phyloP scores from a whole-genome alignment of 2,113 vertebrate species.

The Globicephala melas region DNA sequence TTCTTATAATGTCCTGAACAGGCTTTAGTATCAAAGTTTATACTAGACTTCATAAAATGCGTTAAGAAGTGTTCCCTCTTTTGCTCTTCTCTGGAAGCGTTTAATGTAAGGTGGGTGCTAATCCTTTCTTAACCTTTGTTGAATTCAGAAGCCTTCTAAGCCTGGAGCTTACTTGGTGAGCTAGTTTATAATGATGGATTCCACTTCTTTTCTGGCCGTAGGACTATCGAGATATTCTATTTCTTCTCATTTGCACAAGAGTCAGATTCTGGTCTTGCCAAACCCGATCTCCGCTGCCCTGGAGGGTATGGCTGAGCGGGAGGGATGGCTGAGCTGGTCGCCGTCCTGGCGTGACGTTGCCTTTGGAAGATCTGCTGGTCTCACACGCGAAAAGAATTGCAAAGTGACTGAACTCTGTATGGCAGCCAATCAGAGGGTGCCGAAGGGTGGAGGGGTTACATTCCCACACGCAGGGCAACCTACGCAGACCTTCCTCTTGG shows the following conservation, averaged over 20 bases:
- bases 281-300: background rate
- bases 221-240: background rate
- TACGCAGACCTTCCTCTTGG: background rate
- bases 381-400: background rate
- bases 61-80: background rate
- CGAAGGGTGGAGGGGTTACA: rapidly evolving
- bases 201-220: background rate
- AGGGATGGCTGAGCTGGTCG: background rate
- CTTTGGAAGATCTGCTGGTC: background rate
- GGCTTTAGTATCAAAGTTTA: background rate
- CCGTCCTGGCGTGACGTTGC: background rate
- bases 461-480: rapidly evolving
- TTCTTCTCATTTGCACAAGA: background rate
- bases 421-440: background rate
- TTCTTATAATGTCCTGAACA: background rate
- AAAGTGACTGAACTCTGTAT: background rate
- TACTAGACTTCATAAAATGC: background rate
- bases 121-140: background rate
- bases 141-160: background rate
- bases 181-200: background rate
- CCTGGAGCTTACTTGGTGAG: background rate
- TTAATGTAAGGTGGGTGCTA: background rate
- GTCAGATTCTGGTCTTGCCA: background rate
- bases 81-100: background rate
- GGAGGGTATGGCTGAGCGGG: background rate